Conservation (phyloP, 2,797 vertebrate species). For the Aplochiton taeniatus region DNA sequence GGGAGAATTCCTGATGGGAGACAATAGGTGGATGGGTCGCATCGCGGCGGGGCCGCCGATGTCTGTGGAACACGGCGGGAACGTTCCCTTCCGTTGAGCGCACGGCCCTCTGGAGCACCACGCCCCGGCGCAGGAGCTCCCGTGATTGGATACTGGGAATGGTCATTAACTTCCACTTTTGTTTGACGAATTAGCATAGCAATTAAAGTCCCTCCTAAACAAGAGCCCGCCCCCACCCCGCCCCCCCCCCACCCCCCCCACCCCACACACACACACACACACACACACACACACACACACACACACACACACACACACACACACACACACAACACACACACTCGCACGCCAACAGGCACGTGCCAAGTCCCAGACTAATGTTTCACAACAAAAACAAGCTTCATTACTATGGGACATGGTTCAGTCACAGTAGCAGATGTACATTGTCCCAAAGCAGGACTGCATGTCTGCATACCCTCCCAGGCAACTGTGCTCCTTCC, state of each 20-base stretch:
- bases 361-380: background rate
- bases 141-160: too few species aligned
- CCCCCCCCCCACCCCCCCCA: too few species aligned
- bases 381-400: background rate
- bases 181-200: slow-evolving; percentile 28
- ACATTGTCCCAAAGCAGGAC: too few species aligned
- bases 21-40: background rate
- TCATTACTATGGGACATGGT: background rate
- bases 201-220: slow-evolving; percentile 23
- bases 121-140: too few species aligned
- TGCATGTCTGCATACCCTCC: background rate
- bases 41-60: background rate
- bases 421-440: background rate
- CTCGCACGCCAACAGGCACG: background rate
- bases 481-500: background rate
- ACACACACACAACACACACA: slow-evolving; percentile 30
- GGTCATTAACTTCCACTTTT: background rate
- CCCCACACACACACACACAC: slow-evolving; percentile 1
- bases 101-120: too few species aligned
- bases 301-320: slow-evolving; percentile 7
- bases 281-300: background rate
- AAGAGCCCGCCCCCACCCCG: slow-evolving; percentile 14
- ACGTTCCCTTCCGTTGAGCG: too few species aligned
- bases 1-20: background rate
- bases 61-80: too few species aligned